phyloP scores from a whole-genome alignment of 1,140 invertebrate species.

The Pseudomyrmex flavicornis region DNA sequence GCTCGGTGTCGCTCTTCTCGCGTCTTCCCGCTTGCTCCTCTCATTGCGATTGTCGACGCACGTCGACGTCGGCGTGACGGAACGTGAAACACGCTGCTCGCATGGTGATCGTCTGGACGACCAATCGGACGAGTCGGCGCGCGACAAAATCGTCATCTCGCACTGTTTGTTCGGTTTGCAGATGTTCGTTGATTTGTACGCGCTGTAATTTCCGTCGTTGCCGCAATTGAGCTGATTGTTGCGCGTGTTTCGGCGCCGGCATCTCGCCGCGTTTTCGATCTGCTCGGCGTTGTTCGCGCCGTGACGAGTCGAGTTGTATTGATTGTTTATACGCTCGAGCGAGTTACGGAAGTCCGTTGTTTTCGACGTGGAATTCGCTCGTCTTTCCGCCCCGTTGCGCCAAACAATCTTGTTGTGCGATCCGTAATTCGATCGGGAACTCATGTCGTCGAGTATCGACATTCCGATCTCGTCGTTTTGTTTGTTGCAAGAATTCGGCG shows the following conservation, averaged over 20 bases:
- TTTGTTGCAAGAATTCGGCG: conserved; percentile 16
- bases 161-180: conserved; percentile 48
- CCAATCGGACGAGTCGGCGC: conserved; percentile 1
- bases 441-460: conserved; percentile 28
- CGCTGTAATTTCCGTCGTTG: conserved; percentile 44
- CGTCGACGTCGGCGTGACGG: background rate
- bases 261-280: conserved; percentile 60
- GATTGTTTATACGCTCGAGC: conserved; percentile 58
- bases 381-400: conserved; percentile 5
- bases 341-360: conserved; percentile 45
- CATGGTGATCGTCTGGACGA: conserved; percentile 22
- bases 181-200: conserved; percentile 18
- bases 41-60: conserved; percentile 15
- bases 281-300: conserved; percentile 51
- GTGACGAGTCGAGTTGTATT: conserved; percentile 63
- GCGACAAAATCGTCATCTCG: conserved; percentile 23
- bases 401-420: conserved; percentile 60
- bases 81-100: background rate
- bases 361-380: background rate
- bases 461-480: conserved; percentile 22
- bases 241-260: conserved; percentile 61
- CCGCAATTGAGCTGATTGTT: conserved; percentile 62
- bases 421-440: conserved; percentile 46
- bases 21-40: conserved; percentile 9
- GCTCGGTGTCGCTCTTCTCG: conserved; percentile 70